A percentile compares a stretch with the other conserved stretches of the same genome.
These are phyloP conservation scores for Mimumesa dahlbomi DNA, from an alignment of 2,888 invertebrate species.

Conservation along the genomic window DNA sequence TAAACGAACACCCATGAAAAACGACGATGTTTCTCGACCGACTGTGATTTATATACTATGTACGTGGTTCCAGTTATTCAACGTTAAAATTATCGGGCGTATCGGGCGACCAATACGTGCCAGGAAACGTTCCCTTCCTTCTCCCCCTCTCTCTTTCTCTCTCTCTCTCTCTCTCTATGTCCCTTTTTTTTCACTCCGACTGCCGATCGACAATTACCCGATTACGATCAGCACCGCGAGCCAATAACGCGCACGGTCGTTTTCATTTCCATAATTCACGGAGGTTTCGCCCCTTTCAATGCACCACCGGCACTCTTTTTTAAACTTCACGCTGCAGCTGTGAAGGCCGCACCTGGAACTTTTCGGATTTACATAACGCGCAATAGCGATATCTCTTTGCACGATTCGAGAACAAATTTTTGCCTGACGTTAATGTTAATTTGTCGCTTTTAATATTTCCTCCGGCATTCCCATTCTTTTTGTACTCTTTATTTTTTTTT, in stretches of 20 bases:
- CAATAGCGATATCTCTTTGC: constrained; percentile 23
- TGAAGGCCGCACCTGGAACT: constrained; percentile 50
- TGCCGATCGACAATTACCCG: constrained; percentile 63
- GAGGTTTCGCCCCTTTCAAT: constrained; percentile 53
- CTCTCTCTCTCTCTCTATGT: neutral
- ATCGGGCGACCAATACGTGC: constrained; percentile 17
- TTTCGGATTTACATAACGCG: constrained; percentile 51
- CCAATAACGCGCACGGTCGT: constrained; percentile 55
- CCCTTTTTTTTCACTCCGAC: constrained; percentile 22
- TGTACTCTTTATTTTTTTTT: too few relatives aligned
- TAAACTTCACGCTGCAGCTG: constrained; percentile 53
- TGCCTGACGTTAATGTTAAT: too few relatives aligned
- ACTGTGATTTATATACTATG: constrained; percentile 48
- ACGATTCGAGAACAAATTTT: constrained; percentile 15
- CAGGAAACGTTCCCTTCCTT: constrained; percentile 45
- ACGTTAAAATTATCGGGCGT: constrained; percentile 49
- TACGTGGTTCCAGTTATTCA: constrained; percentile 55
- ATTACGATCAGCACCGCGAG: constrained; percentile 60
- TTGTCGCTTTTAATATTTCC: too few relatives aligned
- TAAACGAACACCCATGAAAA: constrained; percentile 16
- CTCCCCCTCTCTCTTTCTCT: constrained; percentile 2
- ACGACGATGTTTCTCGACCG: constrained; percentile 39
- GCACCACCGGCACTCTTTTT: constrained; percentile 41
- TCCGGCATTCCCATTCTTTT: too few relatives aligned
- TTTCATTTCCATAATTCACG: constrained; percentile 67